Conservation (phyloP, 2,797 vertebrate genomes). For the Lerista edwardsae region DNA sequence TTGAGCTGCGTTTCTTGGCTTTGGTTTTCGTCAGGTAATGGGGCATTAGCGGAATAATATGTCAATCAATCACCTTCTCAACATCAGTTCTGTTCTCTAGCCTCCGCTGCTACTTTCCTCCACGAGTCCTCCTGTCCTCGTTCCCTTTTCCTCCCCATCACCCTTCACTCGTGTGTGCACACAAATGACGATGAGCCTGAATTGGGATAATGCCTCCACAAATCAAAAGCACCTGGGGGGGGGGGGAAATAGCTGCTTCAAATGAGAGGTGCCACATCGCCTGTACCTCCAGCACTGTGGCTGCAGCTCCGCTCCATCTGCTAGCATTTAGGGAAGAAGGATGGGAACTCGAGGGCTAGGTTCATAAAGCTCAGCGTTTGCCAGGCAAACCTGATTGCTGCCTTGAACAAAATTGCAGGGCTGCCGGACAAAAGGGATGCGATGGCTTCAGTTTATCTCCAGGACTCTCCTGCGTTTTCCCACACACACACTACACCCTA, state of each 20-base stretch:
- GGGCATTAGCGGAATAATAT: not conserved
- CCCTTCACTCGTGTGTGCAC: not conserved
- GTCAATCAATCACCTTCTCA: not conserved
- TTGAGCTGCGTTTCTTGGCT: not conserved
- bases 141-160: not conserved
- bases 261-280: constrained; percentile 40
- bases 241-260: constrained; percentile 31
- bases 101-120: not conserved
- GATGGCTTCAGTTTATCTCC: constrained; percentile 64
- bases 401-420: constrained; percentile 66
- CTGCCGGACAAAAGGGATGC: constrained; percentile 64
- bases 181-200: constrained; percentile 7
- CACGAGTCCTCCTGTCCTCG: not conserved
- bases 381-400: constrained; percentile 55
- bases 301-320: constrained; percentile 55
- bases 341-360: constrained; percentile 42
- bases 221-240: constrained; percentile 45
- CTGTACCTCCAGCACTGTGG: constrained; percentile 40
- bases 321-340: constrained; percentile 51
- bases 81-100: not conserved
- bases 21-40: not conserved
- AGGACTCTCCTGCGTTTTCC: not conserved
- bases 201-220: not conserved
- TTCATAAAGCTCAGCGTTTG: constrained; percentile 55
- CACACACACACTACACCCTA: no score